Conservation (phyloP, 64 coral and sea anemone genomes). For the Montipora capricornis region DNA sequence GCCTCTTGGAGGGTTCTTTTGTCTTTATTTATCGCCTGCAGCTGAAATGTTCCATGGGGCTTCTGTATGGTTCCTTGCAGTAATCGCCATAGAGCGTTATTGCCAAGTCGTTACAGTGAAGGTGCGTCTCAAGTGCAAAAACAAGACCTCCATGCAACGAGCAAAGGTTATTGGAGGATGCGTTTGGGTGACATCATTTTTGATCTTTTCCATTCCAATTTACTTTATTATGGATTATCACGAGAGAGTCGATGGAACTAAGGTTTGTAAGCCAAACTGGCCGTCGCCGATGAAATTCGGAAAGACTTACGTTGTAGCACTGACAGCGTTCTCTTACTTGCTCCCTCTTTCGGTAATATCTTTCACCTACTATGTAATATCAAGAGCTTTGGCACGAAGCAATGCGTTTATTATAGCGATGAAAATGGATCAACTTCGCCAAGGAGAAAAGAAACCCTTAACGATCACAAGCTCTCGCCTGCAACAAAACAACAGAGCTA, state of each 20-base stretch:
- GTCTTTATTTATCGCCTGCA: slow-evolving; percentile 42
- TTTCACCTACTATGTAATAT: slow-evolving; percentile 43
- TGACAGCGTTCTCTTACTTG: slow-evolving; percentile 32
- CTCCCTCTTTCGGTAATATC: slow-evolving; percentile 29
- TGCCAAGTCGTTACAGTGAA: slow-evolving; percentile 12
- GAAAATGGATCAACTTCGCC: neutral
- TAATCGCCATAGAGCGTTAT: slow-evolving; percentile 58
- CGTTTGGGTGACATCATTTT: slow-evolving; percentile 65
- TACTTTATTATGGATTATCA: neutral
- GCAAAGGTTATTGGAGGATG: slow-evolving; percentile 7
- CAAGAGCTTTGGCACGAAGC: slow-evolving; percentile 5
- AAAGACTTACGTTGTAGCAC: neutral
- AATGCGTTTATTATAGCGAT: slow-evolving; percentile 39
- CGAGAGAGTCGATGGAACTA: neutral
- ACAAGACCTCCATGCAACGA: slow-evolving; percentile 3
- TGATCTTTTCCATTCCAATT: slow-evolving; percentile 33
- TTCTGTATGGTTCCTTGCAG: slow-evolving; percentile 71
- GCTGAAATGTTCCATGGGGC: slow-evolving; percentile 54
- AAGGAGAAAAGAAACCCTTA: neutral
- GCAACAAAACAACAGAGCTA: slow-evolving; percentile 67
- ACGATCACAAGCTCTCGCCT: neutral
- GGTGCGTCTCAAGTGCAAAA: neutral
- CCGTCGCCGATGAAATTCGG: no score
- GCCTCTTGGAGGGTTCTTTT: slow-evolving; percentile 45
- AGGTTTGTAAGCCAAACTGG: neutral